Percentiles rank a stretch among this genome's conserved stretches.
Evolutionary conservation across 1,140 invertebrate genomes (phyloP).

Genomic region (Cryptotermes secundus): DNA sequence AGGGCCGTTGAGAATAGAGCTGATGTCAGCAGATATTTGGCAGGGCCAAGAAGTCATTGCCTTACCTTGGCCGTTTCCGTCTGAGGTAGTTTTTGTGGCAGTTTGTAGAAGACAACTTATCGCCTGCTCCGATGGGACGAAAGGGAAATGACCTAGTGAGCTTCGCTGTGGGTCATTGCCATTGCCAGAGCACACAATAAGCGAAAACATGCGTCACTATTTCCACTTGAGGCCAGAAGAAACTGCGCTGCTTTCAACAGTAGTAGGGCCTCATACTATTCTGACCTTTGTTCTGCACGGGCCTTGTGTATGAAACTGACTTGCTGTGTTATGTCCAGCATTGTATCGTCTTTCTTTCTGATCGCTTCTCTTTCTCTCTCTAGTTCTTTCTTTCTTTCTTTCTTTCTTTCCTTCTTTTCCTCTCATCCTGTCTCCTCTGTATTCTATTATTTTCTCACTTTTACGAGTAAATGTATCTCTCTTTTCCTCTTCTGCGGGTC

Average conservation of each 20-base stretch:
- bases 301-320: background rate
- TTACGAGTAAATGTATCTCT: too few relatives aligned
- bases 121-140: background rate
- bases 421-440: background rate
- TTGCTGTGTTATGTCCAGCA: background rate
- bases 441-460: too few relatives aligned
- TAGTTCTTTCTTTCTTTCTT: background rate
- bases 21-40: constrained; percentile 1
- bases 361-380: background rate
- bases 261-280: background rate
- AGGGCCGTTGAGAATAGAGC: background rate
- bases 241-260: background rate
- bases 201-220: too few relatives aligned
- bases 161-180: background rate
- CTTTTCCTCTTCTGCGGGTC: too few relatives aligned
- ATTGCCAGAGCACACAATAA: background rate
- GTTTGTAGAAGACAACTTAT: background rate
- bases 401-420: background rate
- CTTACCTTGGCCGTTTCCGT: constrained; percentile 6
- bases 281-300: background rate
- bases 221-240: background rate
- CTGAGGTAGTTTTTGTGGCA: background rate
- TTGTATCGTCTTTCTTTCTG: background rate
- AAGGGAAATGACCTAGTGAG: constrained; percentile 6
- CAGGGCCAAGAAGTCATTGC: background rate